Evolutionary conservation across 2,113 vertebrate genomes (phyloP), one percentile per base, ranked within the genome.

Genomic region (Cebus imitator): DNA sequence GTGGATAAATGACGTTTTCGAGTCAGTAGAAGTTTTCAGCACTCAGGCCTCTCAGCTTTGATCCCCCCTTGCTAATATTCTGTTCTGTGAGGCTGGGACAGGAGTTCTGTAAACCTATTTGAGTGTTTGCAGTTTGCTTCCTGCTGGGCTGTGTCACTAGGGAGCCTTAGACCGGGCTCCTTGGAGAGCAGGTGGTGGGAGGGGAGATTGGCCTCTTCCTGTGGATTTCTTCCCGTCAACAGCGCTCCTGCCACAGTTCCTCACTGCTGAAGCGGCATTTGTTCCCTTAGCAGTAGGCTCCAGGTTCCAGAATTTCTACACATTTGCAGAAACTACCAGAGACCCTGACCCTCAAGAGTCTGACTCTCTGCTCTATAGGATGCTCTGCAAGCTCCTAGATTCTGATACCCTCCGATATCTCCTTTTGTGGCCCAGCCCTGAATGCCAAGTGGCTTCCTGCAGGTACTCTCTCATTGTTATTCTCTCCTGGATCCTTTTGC

Each of bases 201-300:
- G 66, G 40, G 61, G 52, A 52, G 78, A 7, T 17, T 21, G 2
- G 16, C 61, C 21, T 17, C 50, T 58, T 32, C 20, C 18, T 6
- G 0, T 27, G n/a, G 6, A 4, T n/a, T 82, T 3, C 10, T 5
- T 20, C 43, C 76, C 2, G 4, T 40, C 23, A 23, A 0, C 21
- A 21, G 4, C 0, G 1, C 43, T 32, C 45, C 57, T 81, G 40
- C 20, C 6, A 8, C 50, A n/a, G 9, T 13, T 3, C 5, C 17
- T 55, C 20, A n/a, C 12, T 23, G 21, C 12, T 35, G 9, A 48
- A 6, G 3, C 5, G 25, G 13, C 14, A 2, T 50, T 23, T 45
- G 45, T 32, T 30, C 57, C 45, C 16, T 0, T 12, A 27, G 40
- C 25, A 23, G 12, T 1, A n/a, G 48, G 16, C 11, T 58, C 32